These are phyloP conservation scores for Cynaeus angustus DNA, from an alignment of 2,888 invertebrate genomes.

Conservation along the genomic window DNA sequence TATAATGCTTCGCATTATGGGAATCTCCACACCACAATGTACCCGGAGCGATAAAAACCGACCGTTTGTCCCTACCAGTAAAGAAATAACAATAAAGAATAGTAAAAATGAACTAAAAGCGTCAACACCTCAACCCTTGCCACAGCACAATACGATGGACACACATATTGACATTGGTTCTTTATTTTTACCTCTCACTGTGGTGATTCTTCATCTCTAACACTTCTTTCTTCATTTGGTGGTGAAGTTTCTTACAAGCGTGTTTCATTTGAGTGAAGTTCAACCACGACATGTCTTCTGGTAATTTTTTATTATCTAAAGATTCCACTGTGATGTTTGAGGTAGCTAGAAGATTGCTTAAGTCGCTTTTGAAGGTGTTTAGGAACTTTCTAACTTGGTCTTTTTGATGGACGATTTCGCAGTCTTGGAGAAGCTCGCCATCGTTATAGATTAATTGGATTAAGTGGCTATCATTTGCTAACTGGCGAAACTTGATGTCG, in stretches of 20 bases:
- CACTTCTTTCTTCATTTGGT: conserved; percentile 59
- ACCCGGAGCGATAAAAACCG: conserved; percentile 77
- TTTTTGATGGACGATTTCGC: conserved; percentile 78
- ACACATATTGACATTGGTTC: background rate
- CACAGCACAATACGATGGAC: conserved; percentile 30
- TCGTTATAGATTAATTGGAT: conserved; percentile 81
- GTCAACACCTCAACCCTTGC: background rate
- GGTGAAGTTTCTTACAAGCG: conserved; percentile 73
- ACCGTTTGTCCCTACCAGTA: conserved; percentile 61
- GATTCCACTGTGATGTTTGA: conserved; percentile 75
- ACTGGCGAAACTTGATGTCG: conserved; percentile 78
- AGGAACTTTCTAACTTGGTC: conserved; percentile 76
- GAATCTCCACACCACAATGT: conserved; percentile 85
- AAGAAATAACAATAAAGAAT: conserved; percentile 8
- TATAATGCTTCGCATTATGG: conserved; percentile 75
- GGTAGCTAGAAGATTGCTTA: conserved; percentile 67
- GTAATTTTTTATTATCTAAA: conserved; percentile 73
- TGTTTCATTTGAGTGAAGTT: conserved; percentile 76
- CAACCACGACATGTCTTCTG: conserved; percentile 75
- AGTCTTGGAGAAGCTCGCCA: conserved; percentile 77
- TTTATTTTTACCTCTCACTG: conserved; percentile 53
- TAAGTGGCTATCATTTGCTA: conserved; percentile 80
- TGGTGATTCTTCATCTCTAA: conserved; percentile 46
- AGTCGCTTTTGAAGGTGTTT: conserved; percentile 75
- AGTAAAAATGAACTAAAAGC: conserved; percentile 24